A percentile compares a stretch with the other conserved stretches of the same genome.
These are phyloP conservation scores for Abrostola triplasia DNA, from an alignment of 2,888 invertebrate species.

Conservation along the genomic window DNA sequence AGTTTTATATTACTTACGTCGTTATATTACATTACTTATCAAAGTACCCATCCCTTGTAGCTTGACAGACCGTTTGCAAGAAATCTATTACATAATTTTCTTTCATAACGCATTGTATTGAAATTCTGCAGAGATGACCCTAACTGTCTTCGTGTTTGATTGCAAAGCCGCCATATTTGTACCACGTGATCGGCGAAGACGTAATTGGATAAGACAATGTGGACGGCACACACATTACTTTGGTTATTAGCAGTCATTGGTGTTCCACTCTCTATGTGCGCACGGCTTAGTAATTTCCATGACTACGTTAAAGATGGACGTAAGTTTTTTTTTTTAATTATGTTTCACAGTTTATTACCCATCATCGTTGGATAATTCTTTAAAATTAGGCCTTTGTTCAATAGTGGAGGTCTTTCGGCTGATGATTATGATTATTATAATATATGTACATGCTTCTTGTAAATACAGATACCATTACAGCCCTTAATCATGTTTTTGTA, in stretches of 20 bases:
- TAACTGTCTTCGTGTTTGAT: conserved; percentile 43
- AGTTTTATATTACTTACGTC: conserved; percentile 9
- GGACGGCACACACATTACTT: conserved; percentile 40
- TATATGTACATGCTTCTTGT: too few relatives aligned
- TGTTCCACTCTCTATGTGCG: conserved; percentile 9
- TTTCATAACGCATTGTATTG: not conserved
- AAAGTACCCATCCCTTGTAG: not conserved
- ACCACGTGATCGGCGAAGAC: conserved; percentile 40
- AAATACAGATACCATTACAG: too few relatives aligned
- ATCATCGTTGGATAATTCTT: not conserved
- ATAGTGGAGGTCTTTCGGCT: too few relatives aligned
- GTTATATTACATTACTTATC: conserved; percentile 15
- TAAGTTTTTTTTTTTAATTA: conserved; percentile 61
- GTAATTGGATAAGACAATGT: conserved; percentile 57
- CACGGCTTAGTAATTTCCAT: conserved; percentile 47
- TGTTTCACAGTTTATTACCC: not conserved
- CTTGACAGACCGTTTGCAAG: not conserved
- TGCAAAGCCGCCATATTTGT: conserved; percentile 44
- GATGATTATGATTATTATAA: too few relatives aligned
- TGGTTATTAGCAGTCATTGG: conserved; percentile 47
- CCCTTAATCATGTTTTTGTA: too few relatives aligned
- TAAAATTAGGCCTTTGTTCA: too few relatives aligned
- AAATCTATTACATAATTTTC: not conserved
- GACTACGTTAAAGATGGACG: conserved; percentile 83
- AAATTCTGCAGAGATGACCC: conserved; percentile 33